These are phyloP conservation scores for Aurelia aurita complex sp. Pacific DNA, from an alignment of 30 jellyfish, hydroid and myxozoan genomes.

Conservation along the genomic window DNA sequence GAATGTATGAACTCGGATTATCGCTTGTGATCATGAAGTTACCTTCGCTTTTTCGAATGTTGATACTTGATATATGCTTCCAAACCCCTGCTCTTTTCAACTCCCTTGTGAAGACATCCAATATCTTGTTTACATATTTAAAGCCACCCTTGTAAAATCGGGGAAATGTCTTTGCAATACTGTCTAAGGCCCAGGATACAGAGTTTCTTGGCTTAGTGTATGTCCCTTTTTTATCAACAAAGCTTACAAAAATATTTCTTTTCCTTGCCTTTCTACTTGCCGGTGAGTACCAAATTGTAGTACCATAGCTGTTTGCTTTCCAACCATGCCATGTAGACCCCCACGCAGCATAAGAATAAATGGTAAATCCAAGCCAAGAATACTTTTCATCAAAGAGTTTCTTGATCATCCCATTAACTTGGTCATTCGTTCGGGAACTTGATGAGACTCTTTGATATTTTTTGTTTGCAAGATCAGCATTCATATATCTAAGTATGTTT, in stretches of 20 bases:
- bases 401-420: slow-evolving; percentile 3
- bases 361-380: slow-evolving; percentile 33
- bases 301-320: slow-evolving; percentile 2
- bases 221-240: slow-evolving; percentile 39
- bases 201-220: neutral
- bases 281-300: slow-evolving; percentile 37
- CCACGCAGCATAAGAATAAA: slow-evolving; percentile 15
- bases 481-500: neutral
- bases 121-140: neutral
- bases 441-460: slow-evolving; percentile 18
- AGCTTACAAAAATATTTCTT: slow-evolving; percentile 23
- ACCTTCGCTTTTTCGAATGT: neutral
- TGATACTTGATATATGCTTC: neutral
- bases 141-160: too few relatives aligned
- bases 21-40: neutral
- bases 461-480: slow-evolving; percentile 1
- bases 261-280: slow-evolving; percentile 11
- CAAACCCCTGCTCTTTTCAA: neutral
- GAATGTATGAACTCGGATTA: too few relatives aligned
- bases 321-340: slow-evolving; percentile 8
- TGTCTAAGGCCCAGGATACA: too few relatives aligned
- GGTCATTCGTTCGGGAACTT: slow-evolving; percentile 3
- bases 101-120: neutral
- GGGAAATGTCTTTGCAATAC: too few relatives aligned
- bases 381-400: slow-evolving; percentile 20